Evolutionary conservation across 2,113 vertebrate genomes (phyloP).

Genomic region (Anolis sagrei): DNA sequence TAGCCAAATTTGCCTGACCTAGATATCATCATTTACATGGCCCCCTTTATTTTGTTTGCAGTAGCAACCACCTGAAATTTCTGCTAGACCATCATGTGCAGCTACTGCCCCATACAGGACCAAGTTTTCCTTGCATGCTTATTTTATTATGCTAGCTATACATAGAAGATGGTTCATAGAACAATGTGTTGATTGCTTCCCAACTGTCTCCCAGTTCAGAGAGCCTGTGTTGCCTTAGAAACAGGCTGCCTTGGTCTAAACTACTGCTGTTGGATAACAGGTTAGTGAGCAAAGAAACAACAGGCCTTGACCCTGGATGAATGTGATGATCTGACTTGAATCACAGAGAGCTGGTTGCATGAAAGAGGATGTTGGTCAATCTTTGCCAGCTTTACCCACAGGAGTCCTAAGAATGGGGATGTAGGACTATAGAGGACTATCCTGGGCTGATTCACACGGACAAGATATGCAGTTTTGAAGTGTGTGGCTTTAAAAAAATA

Average conservation of each 20-base stretch:
- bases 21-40: neutral
- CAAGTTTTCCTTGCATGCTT: neutral
- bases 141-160: neutral
- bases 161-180: neutral
- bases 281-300: neutral
- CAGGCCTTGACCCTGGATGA: no score
- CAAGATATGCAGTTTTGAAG: no score
- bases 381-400: neutral
- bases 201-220: neutral
- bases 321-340: neutral
- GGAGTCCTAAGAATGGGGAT: no score
- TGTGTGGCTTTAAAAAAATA: no score
- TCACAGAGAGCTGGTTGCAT: neutral
- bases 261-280: neutral
- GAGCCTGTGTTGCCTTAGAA: neutral
- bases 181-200: neutral
- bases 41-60: neutral
- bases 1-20: neutral
- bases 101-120: neutral
- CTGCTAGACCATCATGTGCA: neutral
- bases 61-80: neutral
- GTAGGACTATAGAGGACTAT: no score
- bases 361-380: neutral
- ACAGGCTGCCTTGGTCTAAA: neutral
- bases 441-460: no score